A percentile compares a stretch with the other conserved stretches of the same genome.
Conservation (phyloP, 1,140 invertebrate genomes). For the Drosophila pandora region DNA sequence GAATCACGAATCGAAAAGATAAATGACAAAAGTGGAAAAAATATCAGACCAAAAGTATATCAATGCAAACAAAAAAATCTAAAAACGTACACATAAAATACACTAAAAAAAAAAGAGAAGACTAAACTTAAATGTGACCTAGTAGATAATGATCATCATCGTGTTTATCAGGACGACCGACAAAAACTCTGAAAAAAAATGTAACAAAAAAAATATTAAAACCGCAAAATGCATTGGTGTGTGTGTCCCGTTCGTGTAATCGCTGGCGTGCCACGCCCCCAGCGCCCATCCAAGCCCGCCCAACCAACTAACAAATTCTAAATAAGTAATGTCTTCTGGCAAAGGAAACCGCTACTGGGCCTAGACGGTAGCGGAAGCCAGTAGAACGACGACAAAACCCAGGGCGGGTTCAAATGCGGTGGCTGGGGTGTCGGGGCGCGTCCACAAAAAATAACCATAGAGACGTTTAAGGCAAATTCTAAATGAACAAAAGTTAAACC, state of each 20-base stretch:
- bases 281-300: conserved; percentile 4
- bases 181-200: conserved; percentile 60
- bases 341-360: conserved; percentile 1
- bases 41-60: conserved; percentile 78
- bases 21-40: conserved; percentile 59
- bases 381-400: background rate
- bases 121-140: conserved; percentile 79
- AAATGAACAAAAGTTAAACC: conserved; percentile 81
- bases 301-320: conserved; percentile 3
- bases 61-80: conserved; percentile 80
- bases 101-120: conserved; percentile 72
- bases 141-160: conserved; percentile 77
- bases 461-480: conserved; percentile 82
- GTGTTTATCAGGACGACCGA: conserved; percentile 68
- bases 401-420: conserved; percentile 15
- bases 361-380: background rate
- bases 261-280: conserved; percentile 59
- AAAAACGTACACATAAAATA: conserved; percentile 74
- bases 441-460: conserved; percentile 81
- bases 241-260: conserved; percentile 81
- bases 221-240: conserved; percentile 78
- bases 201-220: conserved; percentile 67
- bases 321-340: background rate
- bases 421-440: conserved; percentile 45
- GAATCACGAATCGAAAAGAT: conserved; percentile 73